These are phyloP conservation scores for Ichneumon xanthorius DNA, from an alignment of 2,888 invertebrate genomes.

Conservation along the genomic window DNA sequence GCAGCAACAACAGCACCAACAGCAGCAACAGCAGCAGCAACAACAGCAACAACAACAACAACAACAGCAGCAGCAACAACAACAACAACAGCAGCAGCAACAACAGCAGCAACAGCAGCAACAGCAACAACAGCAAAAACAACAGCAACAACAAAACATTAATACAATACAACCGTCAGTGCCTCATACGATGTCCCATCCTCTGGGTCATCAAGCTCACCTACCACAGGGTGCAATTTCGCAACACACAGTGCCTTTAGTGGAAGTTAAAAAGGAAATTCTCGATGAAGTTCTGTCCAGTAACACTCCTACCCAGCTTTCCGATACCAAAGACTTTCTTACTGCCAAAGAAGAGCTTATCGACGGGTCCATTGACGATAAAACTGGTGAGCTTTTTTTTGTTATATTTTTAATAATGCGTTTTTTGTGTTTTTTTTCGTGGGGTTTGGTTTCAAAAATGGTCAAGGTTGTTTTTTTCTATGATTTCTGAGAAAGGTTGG, in stretches of 20 bases:
- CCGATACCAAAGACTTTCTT: conserved; percentile 85
- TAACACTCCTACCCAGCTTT: conserved; percentile 79
- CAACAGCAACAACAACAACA: conserved; percentile 74
- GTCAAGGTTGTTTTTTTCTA: not conserved
- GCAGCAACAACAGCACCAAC: not conserved
- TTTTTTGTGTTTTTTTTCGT: not conserved
- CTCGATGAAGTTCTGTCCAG: conserved; percentile 87
- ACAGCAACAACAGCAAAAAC: conserved; percentile 80
- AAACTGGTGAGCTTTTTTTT: conserved; percentile 79
- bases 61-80: conserved; percentile 72
- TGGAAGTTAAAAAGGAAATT: conserved; percentile 90
- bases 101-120: conserved; percentile 72
- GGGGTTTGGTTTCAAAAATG: too few species aligned
- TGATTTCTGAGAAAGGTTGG: too few species aligned
- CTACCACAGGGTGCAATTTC: conserved; percentile 80
- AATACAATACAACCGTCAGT: conserved; percentile 85
- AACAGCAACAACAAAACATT: conserved; percentile 82
- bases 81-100: conserved; percentile 68
- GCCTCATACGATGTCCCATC: conserved; percentile 83
- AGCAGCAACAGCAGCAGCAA: conserved; percentile 67
- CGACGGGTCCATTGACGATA: conserved; percentile 82
- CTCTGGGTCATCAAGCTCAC: conserved; percentile 85
- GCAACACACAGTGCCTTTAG: conserved; percentile 86
- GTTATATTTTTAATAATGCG: not conserved
- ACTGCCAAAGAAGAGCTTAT: conserved; percentile 84